Conservation (phyloP, 2,888 invertebrate species). For the Drosophila putrida region DNA sequence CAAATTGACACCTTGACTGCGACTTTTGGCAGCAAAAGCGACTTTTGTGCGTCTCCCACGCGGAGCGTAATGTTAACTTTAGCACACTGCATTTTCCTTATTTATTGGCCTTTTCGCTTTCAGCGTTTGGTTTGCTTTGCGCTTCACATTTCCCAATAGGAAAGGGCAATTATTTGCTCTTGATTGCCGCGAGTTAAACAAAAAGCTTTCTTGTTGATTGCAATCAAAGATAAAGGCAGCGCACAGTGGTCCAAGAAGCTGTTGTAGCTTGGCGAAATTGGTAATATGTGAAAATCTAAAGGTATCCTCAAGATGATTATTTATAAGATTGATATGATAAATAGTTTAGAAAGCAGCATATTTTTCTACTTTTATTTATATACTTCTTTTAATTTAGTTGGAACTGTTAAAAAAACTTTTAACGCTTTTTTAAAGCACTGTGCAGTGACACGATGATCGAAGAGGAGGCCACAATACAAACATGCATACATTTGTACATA, state of each 20-base stretch:
- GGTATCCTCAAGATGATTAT: too few relatives aligned
- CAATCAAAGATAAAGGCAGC: not conserved
- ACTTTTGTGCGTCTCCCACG: conserved; percentile 19
- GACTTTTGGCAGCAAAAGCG: not conserved
- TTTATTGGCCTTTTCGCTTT: conserved; percentile 24
- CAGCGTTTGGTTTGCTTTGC: conserved; percentile 14
- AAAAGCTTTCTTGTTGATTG: conserved; percentile 24
- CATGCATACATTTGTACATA: conserved; percentile 2
- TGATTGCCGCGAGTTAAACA: conserved; percentile 28
- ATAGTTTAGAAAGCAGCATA: too few relatives aligned
- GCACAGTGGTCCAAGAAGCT: too few relatives aligned
- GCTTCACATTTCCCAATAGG: conserved; percentile 26
- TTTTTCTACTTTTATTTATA: too few relatives aligned
- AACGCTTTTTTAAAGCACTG: too few relatives aligned
- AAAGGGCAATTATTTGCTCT: conserved; percentile 43
- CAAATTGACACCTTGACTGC: conserved; percentile 41
- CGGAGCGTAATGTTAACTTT: conserved; percentile 19
- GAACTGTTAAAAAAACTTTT: too few relatives aligned
- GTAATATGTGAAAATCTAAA: too few relatives aligned
- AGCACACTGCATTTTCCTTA: conserved; percentile 14
- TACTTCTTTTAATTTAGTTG: too few relatives aligned
- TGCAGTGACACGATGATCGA: not conserved
- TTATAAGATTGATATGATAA: too few relatives aligned
- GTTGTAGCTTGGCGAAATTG: too few relatives aligned
- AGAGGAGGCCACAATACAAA: not conserved